Evolutionary conservation across 2,888 invertebrate genomes (phyloP).

Genomic region (Apodemia zela): DNA sequence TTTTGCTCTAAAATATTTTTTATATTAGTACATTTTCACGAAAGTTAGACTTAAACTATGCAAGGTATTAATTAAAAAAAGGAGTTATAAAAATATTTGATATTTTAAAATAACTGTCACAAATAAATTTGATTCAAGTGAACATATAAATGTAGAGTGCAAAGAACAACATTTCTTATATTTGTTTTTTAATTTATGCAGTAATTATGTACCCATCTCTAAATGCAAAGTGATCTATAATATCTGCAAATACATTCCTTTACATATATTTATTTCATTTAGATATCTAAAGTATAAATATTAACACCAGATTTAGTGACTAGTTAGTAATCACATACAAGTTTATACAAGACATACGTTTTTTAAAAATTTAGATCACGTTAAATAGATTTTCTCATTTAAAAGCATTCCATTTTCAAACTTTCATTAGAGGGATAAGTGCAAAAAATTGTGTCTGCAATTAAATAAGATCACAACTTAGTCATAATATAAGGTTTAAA

Average conservation of each 20-base stretch:
- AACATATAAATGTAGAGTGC: too few relatives aligned
- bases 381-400: neutral
- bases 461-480: neutral
- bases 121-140: too few relatives aligned
- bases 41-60: too few relatives aligned
- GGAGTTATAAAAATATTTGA: too few relatives aligned
- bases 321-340: neutral
- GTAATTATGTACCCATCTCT: too few relatives aligned
- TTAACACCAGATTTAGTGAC: slow-evolving; percentile 1
- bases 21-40: neutral
- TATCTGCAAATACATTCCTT: neutral
- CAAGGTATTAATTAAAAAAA: too few relatives aligned
- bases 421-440: slow-evolving; percentile 5
- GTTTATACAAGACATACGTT: neutral
- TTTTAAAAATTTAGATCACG: neutral
- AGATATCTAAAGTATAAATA: neutral
- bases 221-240: too few relatives aligned
- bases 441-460: neutral
- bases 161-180: too few relatives aligned
- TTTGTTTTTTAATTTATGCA: too few relatives aligned
- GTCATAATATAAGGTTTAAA: neutral
- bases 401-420: slow-evolving; percentile 7
- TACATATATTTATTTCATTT: neutral
- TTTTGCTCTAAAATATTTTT: slow-evolving; percentile 19
- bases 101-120: too few relatives aligned